Evolutionary conservation across 2,888 invertebrate genomes (phyloP).

Genomic region (Catocala nupta): DNA sequence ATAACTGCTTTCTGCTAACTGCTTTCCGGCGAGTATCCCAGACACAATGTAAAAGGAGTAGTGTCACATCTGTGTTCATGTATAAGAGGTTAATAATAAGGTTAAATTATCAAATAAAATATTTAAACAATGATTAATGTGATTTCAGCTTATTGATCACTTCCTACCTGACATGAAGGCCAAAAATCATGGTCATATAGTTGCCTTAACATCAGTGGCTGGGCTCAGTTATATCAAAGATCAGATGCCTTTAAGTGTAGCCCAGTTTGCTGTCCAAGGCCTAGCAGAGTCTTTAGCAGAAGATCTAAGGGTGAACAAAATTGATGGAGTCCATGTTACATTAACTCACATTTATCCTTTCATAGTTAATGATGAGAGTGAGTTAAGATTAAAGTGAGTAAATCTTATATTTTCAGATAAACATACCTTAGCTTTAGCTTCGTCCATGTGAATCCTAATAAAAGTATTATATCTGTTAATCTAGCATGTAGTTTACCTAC

Average conservation of each 20-base stretch:
- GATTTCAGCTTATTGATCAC: conserved; percentile 85
- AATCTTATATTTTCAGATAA: background rate
- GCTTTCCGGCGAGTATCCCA: too few relatives aligned
- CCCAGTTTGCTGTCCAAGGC: conserved; percentile 90
- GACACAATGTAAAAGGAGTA: too few relatives aligned
- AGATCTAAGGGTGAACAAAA: conserved; percentile 87
- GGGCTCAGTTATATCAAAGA: conserved; percentile 87
- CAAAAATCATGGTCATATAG: conserved; percentile 87
- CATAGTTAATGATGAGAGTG: conserved; percentile 85
- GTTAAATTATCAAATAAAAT: background rate
- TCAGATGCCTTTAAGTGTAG: conserved; percentile 88
- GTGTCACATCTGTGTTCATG: too few relatives aligned
- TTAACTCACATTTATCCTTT: conserved; percentile 89
- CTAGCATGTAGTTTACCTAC: too few relatives aligned
- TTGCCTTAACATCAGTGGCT: conserved; percentile 88
- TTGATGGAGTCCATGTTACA: conserved; percentile 87
- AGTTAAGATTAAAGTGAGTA: conserved; percentile 86
- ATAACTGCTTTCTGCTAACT: too few relatives aligned
- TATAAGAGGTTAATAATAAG: too few relatives aligned
- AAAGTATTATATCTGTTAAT: too few relatives aligned
- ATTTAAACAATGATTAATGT: background rate
- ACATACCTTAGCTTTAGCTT: too few relatives aligned
- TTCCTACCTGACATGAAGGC: conserved; percentile 88
- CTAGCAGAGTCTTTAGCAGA: conserved; percentile 89
- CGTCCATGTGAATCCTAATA: too few relatives aligned